Base-by-base conservation (phyloP, 1,140 invertebrate species). In the Dysdera silvatica region DNA sequence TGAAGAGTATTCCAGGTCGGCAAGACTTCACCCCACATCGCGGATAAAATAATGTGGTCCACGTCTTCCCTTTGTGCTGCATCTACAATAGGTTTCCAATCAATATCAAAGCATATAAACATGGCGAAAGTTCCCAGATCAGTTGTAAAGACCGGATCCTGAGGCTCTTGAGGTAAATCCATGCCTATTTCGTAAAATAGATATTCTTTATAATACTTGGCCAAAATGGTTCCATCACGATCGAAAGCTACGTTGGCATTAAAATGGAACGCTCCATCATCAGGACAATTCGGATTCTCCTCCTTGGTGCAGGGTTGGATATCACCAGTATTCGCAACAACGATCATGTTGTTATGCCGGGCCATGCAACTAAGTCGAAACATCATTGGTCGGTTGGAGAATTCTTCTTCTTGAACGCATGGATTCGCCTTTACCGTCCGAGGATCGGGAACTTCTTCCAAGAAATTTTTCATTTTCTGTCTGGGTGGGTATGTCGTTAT, bases 221-320 rank as follows among this genome's bases (percentile, higher is more conserved):
- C 77, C 4, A 82, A 67, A 3, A 83, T 68, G 10, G 56, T 67
- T n/a, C 87, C 87, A 2, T 76, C 71, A 55, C 82, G 76, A 69
- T 86, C 82, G 69, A 87, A 87, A 1, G 84, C 87, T 0, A 91
- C 80, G 69, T 89, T 84, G 0, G 86, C 88, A 69, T 89, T 91
- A 73, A 84, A 88, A 24, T 82, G 76, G 51, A 78, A 77, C 8
- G 70, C 68, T 4, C 74, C 76, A 48, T 80, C 77, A 0, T 37
- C 26, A 0, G 73, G 65, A 63, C 79, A 77, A 12, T 37, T 23
- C 12, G 10, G 4, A 16, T 55, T 31, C 0, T 16, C 33, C 2
- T 6, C 4, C 6, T 24, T 45, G 3, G 29, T 18, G 43, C 62
- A 65, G 2, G 24, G 26, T 32, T 56, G 24, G 0, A 56, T 32